Base-by-base conservation (phyloP, 1,140 invertebrate genomes). In the Pogonognathellus flavescens region DNA sequence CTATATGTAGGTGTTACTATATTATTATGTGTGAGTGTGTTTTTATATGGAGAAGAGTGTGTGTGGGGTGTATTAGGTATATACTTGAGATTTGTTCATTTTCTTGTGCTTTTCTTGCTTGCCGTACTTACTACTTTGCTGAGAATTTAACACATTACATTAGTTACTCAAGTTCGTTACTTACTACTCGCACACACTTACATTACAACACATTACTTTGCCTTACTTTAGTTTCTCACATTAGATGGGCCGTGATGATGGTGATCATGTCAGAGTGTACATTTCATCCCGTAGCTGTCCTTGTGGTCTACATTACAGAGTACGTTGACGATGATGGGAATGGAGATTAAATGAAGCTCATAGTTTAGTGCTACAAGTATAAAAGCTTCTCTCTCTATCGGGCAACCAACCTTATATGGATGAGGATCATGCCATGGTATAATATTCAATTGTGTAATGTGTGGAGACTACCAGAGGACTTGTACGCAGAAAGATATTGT, bases 111-210 rank as follows among this genome's bases (percentile, higher is more conserved):
- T 25, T 66, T 66, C 20, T 20, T 22, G 22, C n/a, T n/a, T 66
- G 62, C 62, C 25, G 22, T 76, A 76, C 70, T 76, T 76, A 76
- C 70, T 76, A 50, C 31, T 76, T 76, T 76, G 41, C 31, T 49
- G 70, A 76, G 31, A 31, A 76, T 76, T 76, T 76, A 76, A 76
- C 25, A 76, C 70, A 76, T 76, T 76, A 76, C 70, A 76, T 76
- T 76, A 25, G n/a, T 76, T 76, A 76, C 70, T 76, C 70, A 76
- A 76, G 70, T 76, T 76, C 25, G 70, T 76, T 76, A 76, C 70
- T 76, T 76, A 50, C 70, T 76, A 50, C 70, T 76, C 70, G n/a
- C 70, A 50, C 25, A 50, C 25, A 76, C 70, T 76, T 76, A 18
- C 70, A 76, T 76, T 50, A 50, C 22, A 41, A 76, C 70, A 76